Evolutionary conservation across 1,140 invertebrate genomes (phyloP).

Genomic region (Uloborus diversus): DNA sequence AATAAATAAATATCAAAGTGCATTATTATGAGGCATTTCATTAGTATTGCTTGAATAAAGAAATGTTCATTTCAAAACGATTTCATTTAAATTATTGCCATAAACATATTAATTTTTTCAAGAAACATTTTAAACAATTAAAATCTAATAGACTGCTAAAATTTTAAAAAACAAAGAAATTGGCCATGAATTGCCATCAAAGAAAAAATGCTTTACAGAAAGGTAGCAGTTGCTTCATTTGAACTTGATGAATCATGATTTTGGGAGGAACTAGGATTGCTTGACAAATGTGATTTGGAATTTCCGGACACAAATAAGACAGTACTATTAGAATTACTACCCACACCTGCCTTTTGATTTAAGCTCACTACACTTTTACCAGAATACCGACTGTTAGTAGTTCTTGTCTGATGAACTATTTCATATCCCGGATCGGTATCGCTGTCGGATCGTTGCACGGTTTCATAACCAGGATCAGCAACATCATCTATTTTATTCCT

Average conservation of each 20-base stretch:
- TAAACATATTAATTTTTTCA: too few species aligned
- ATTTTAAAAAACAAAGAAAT: background rate
- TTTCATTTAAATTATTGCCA: too few species aligned
- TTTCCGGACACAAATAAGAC: constrained; percentile 39
- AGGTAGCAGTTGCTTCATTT: constrained; percentile 32
- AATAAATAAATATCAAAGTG: too few species aligned
- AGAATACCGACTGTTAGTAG: constrained; percentile 18
- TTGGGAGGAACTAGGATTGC: background rate
- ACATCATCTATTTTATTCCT: constrained; percentile 28
- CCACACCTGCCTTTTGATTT: constrained; percentile 7
- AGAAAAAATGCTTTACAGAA: background rate
- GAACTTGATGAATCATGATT: constrained; percentile 13
- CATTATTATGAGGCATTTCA: too few species aligned
- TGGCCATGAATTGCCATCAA: background rate
- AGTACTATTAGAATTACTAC: constrained; percentile 36
- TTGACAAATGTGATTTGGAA: too few species aligned
- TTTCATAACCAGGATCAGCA: constrained; percentile 44
- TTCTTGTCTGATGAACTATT: constrained; percentile 30
- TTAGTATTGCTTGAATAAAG: too few species aligned
- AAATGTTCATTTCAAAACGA: too few species aligned
- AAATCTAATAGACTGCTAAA: background rate
- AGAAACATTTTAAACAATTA: too few species aligned
- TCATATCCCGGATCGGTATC: constrained; percentile 53
- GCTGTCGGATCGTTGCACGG: constrained; percentile 48
- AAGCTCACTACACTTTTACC: background rate